These are phyloP conservation scores for Ypsolopha scabrella DNA, from an alignment of 2,888 invertebrate species.

Conservation along the genomic window DNA sequence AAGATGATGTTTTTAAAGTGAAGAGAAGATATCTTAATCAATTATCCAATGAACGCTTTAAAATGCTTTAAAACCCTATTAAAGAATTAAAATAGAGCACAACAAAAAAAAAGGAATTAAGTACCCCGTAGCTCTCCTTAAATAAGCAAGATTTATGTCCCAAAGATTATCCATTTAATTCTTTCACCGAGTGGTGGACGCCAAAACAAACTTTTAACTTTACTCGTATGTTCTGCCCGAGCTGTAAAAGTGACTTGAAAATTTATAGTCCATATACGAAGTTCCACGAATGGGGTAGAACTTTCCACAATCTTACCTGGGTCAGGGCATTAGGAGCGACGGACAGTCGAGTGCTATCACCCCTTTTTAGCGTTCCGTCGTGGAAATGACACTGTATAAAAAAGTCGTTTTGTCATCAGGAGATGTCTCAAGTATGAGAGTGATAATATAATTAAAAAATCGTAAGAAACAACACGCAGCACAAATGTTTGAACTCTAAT, in stretches of 20 bases:
- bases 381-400: too few species aligned
- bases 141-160: too few species aligned
- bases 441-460: too few species aligned
- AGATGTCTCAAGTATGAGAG: too few species aligned
- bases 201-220: conserved; percentile 29
- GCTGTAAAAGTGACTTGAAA: conserved; percentile 64
- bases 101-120: background rate
- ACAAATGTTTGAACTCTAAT: too few species aligned
- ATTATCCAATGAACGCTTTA: too few species aligned
- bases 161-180: conserved; percentile 54
- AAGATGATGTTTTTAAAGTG: too few species aligned
- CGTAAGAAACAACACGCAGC: too few species aligned
- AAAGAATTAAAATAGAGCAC: background rate
- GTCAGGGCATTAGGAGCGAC: conserved; percentile 3
- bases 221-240: conserved; percentile 48
- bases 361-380: too few species aligned
- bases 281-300: conserved; percentile 36
- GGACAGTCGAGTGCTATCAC: background rate
- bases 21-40: too few species aligned
- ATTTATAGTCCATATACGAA: conserved; percentile 61
- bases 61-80: too few species aligned
- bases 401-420: too few species aligned
- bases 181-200: conserved; percentile 12
- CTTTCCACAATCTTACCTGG: conserved; percentile 48
- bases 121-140: background rate